A percentile compares a stretch with the other conserved stretches of the same genome.
Conservation (phyloP, 2,113 vertebrate species). For the Oryzias celebensis region DNA sequence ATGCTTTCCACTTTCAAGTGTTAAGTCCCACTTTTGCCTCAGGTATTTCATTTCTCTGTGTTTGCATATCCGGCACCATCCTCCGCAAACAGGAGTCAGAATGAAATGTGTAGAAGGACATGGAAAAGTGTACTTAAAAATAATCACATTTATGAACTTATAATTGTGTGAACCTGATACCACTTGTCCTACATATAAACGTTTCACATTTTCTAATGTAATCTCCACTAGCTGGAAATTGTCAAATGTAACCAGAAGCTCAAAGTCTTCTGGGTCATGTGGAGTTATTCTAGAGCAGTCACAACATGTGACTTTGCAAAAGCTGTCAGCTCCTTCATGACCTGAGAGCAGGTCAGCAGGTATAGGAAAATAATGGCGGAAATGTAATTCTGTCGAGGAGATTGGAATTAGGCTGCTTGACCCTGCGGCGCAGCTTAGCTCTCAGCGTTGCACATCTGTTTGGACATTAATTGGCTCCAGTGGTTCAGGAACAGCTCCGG, state of each 20-base stretch:
- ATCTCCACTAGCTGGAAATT: not conserved
- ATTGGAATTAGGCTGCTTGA: constrained; percentile 70
- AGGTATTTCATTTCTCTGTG: constrained; percentile 59
- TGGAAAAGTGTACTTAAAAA: constrained; percentile 49
- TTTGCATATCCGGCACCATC: constrained; percentile 54
- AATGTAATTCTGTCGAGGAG: constrained; percentile 72
- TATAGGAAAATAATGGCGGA: constrained; percentile 55
- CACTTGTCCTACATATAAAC: constrained; percentile 23
- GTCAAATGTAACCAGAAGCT: not conserved
- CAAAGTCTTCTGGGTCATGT: constrained; percentile 1
- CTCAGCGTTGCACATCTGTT: constrained; percentile 63
- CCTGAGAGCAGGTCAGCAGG: constrained; percentile 43
- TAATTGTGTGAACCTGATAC: constrained; percentile 14
- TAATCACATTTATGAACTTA: constrained; percentile 36
- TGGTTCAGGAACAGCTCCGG: constrained; percentile 50
- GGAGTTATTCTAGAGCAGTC: constrained; percentile 31
- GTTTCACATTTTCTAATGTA: constrained; percentile 1
- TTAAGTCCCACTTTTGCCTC: constrained; percentile 71
- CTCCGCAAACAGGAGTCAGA: constrained; percentile 61
- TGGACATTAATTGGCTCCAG: constrained; percentile 75
- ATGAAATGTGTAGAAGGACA: constrained; percentile 34
- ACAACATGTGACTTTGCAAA: constrained; percentile 39
- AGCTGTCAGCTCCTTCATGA: constrained; percentile 21
- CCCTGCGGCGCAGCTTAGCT: constrained; percentile 65
- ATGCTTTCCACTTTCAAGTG: constrained; percentile 73